Conservation (phyloP, 2,113 vertebrate genomes). For the Menidia beryllina region DNA sequence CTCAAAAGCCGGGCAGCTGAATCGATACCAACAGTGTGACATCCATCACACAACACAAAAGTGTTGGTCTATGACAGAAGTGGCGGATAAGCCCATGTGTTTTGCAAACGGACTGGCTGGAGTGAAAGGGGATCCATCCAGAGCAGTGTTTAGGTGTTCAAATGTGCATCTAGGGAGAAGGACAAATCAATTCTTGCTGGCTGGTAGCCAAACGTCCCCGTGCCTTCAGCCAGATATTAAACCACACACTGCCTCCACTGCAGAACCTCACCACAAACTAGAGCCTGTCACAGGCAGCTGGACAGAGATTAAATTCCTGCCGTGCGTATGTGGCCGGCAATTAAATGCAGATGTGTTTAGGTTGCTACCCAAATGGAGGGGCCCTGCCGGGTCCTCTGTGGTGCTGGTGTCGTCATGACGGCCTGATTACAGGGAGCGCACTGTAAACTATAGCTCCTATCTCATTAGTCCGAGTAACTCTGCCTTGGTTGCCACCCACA, state of each 20-base stretch:
- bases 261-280: slow-evolving; percentile 15
- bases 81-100: slow-evolving; percentile 64
- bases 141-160: slow-evolving; percentile 76
- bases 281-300: slow-evolving; percentile 10
- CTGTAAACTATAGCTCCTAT: slow-evolving; percentile 45
- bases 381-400: slow-evolving; percentile 28
- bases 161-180: slow-evolving; percentile 69
- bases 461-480: slow-evolving; percentile 61
- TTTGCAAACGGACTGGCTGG: slow-evolving; percentile 61
- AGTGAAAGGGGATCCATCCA: slow-evolving; percentile 76
- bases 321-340: slow-evolving; percentile 34
- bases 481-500: slow-evolving; percentile 50
- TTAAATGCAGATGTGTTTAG: slow-evolving; percentile 53
- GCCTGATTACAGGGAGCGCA: slow-evolving; percentile 65
- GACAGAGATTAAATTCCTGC: slow-evolving; percentile 6
- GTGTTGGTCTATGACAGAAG: slow-evolving; percentile 61
- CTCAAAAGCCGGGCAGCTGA: slow-evolving; percentile 33
- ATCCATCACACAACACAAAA: slow-evolving; percentile 50
- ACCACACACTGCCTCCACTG: slow-evolving; percentile 13
- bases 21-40: slow-evolving; percentile 50
- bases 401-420: slow-evolving; percentile 36
- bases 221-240: slow-evolving; percentile 52
- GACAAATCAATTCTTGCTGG: slow-evolving; percentile 71
- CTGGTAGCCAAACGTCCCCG: slow-evolving; percentile 52
- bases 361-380: slow-evolving; percentile 22